Conservation (phyloP, 2,113 vertebrate genomes). For the Seriola aureovittata region DNA sequence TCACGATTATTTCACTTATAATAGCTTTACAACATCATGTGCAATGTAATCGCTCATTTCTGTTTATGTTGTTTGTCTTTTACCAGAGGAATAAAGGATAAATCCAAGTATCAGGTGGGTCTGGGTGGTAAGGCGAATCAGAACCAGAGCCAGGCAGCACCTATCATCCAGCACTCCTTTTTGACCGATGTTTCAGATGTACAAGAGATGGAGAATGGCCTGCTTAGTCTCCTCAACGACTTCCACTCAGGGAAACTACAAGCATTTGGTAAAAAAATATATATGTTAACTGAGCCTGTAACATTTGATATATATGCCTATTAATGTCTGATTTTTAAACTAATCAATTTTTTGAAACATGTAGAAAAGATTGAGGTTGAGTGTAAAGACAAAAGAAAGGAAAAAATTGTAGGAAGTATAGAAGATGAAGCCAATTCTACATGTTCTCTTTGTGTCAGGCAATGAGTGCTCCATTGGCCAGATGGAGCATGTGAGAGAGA, state of each 20-base stretch:
- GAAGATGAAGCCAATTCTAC: not conserved
- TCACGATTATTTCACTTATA: not conserved
- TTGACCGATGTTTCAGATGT: slow-evolving; percentile 98
- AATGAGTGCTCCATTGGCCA: slow-evolving; percentile 98
- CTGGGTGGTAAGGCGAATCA: slow-evolving; percentile 70
- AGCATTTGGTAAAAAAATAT: slow-evolving; percentile 89
- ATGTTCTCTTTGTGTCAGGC: slow-evolving; percentile 78
- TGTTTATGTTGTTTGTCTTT: not conserved
- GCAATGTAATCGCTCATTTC: too few species aligned
- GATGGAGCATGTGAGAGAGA: slow-evolving; percentile 97
- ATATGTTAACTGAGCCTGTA: too few species aligned
- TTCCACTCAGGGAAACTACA: slow-evolving; percentile 99
- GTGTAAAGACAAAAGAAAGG: not conserved
- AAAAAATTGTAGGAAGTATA: not conserved
- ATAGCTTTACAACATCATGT: not conserved
- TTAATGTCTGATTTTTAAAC: too few species aligned
- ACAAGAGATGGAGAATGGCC: slow-evolving; percentile 98
- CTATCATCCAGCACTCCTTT: slow-evolving; percentile 95
- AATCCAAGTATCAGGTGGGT: slow-evolving; percentile 84
- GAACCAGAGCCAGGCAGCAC: slow-evolving; percentile 86
- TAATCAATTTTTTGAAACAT: too few species aligned
- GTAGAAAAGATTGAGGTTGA: not conserved
- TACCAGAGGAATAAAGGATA: slow-evolving; percentile 89
- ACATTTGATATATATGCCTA: too few species aligned
- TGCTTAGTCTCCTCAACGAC: slow-evolving; percentile 96